Evolutionary conservation across 2,888 invertebrate species (phyloP), one percentile per base, ranked within the genome.

Genomic region (Plebejus melissa): DNA sequence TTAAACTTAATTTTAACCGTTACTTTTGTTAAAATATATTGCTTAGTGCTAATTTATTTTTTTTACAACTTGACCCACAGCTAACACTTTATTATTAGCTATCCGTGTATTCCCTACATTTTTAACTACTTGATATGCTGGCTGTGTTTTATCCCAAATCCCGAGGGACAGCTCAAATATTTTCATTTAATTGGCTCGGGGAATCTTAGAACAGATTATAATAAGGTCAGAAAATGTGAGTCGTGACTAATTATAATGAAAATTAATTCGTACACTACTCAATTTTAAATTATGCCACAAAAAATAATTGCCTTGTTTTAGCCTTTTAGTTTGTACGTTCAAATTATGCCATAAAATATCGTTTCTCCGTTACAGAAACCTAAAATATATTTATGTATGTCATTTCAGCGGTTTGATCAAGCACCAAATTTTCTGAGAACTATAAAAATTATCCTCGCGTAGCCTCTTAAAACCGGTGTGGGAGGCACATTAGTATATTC

Each of bases 121-220:
- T 65, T 65, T 9, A 65, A 28, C 13, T 65, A 65, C 32, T 65
- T 65, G 65, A 65, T 36, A 65, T 65, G 65, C 65, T 16, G 32
- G 13, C 32, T 65, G 11, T 16, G 13, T 65, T 65, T 65, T 65
- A 36, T 65, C 65, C 65, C 32, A 36, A 36, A 32, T 65, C 65
- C 16, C 32, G 16, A 4, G 32, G 65, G 16, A 6, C 65, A 65
- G 13, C 16, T 65, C 65, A 6, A 65, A 65, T 65, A 65, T 65
- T 65, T 65, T 65, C 65, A 6, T 65, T 1, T 65, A 65, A 65
- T 65, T 65, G 65, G 32, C 65, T 65, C 65, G 32, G 65, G 32
- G 16, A 60, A 65, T 65, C 13, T 32, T 32, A 11, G 13, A 36
- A 6, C 65, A 5, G 32, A 28, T 65, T 16, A 54, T 65, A 4